Percentiles rank a stretch among this genome's conserved stretches.
Evolutionary conservation across 2,797 vertebrate genomes (phyloP).

Genomic region (Manis crassicaudata): DNA sequence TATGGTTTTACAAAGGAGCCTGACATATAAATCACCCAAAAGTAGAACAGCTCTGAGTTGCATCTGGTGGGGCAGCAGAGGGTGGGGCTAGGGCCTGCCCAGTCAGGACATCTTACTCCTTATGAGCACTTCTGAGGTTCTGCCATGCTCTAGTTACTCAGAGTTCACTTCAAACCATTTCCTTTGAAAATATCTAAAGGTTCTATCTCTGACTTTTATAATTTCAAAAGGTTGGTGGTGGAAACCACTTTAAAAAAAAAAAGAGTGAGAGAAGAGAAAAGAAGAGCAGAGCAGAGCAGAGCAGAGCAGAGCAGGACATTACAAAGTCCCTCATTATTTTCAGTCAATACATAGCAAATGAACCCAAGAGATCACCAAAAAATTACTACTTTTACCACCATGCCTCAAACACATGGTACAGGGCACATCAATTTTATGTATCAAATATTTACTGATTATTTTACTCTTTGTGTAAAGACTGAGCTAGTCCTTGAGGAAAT

Average conservation of each 20-base stretch:
- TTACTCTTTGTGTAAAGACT: conserved; percentile 8
- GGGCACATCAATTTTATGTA: conserved; percentile 17
- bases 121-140: neutral
- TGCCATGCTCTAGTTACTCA: neutral
- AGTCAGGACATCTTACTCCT: neutral
- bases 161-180: neutral
- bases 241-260: neutral
- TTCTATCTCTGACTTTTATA: conserved; percentile 3
- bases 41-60: neutral
- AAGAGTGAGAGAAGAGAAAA: neutral
- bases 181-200: conserved; percentile 19
- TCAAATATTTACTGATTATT: neutral
- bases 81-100: neutral
- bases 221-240: neutral
- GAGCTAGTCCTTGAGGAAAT: neutral
- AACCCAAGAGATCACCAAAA: neutral
- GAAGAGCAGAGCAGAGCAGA: neutral
- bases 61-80: neutral
- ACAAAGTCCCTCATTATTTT: neutral
- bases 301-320: neutral
- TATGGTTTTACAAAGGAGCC: neutral
- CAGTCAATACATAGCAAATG: neutral
- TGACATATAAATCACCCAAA: neutral
- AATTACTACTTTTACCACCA: neutral
- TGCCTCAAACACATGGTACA: neutral